Conservation (phyloP, 2,797 vertebrate genomes). For the Masticophis lateralis region DNA sequence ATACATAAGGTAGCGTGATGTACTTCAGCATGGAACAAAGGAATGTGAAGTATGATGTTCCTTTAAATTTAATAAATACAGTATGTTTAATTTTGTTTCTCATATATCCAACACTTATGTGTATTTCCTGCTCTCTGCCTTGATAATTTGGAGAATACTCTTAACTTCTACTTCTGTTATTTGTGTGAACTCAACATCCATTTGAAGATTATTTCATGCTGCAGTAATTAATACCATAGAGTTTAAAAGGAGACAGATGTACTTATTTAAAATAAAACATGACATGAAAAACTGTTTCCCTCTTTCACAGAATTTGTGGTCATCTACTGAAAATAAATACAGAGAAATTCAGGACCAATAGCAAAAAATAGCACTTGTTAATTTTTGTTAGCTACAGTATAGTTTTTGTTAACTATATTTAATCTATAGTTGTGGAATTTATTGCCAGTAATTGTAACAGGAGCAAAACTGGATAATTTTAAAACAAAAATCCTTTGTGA, state of each 20-base stretch:
- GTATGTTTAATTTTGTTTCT: neutral
- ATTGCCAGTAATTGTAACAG: neutral
- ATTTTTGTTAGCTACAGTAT: neutral
- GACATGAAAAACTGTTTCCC: neutral
- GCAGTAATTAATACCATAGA: neutral
- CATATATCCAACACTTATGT: neutral
- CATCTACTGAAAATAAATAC: neutral
- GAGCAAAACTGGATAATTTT: neutral
- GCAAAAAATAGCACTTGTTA: neutral
- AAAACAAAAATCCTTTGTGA: neutral
- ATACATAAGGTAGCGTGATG: neutral
- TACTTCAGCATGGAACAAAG: neutral
- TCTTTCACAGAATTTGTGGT: neutral
- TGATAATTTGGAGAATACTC: neutral
- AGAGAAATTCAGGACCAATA: neutral
- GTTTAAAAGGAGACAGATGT: neutral
- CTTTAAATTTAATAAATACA: neutral
- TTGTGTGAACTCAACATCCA: neutral
- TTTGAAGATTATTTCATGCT: neutral
- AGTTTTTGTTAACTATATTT: neutral
- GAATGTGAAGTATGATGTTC: neutral
- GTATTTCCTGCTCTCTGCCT: neutral
- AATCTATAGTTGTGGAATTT: neutral
- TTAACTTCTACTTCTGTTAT: neutral
- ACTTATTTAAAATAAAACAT: neutral